phyloP scores from a whole-genome alignment of 2,888 invertebrate genomes.

The Zhuqinia jingwanae region DNA sequence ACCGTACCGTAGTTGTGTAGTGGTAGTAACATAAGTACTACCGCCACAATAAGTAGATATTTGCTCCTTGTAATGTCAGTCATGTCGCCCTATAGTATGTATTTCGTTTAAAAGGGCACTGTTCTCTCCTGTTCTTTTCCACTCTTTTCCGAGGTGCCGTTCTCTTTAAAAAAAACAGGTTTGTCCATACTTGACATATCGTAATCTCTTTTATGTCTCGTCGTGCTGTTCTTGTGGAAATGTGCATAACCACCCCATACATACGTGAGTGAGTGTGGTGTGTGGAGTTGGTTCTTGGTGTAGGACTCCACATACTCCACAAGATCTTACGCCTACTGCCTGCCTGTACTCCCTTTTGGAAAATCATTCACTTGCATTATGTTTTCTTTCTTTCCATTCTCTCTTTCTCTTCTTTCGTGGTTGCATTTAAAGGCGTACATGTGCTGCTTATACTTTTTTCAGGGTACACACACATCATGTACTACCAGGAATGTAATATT shows the following conservation, averaged over 20 bases:
- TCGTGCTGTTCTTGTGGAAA: constrained; percentile 4
- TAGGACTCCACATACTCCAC: constrained; percentile 12
- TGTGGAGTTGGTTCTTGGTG: no score
- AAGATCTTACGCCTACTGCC: constrained; percentile 13
- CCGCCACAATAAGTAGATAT: constrained; percentile 42
- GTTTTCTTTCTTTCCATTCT: background rate
- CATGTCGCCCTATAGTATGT: background rate
- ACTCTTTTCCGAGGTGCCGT: constrained; percentile 44
- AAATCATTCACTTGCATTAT: constrained; percentile 48
- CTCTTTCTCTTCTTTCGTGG: background rate
- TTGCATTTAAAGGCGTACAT: constrained; percentile 5
- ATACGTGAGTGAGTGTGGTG: no score
- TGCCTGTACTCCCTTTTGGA: background rate
- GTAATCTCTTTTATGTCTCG: constrained; percentile 32
- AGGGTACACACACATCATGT: background rate
- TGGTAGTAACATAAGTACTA: no score
- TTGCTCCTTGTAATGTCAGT: constrained; percentile 38
- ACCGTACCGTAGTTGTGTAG: no score
- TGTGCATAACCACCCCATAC: background rate
- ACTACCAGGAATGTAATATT: background rate
- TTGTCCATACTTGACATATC: constrained; percentile 36
- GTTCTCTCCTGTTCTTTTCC: constrained; percentile 53
- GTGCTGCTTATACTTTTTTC: background rate
- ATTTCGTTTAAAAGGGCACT: constrained; percentile 43
- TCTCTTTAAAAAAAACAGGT: constrained; percentile 46